phyloP scores from a whole-genome alignment of 2,888 invertebrate species.

The Nomada flava region DNA sequence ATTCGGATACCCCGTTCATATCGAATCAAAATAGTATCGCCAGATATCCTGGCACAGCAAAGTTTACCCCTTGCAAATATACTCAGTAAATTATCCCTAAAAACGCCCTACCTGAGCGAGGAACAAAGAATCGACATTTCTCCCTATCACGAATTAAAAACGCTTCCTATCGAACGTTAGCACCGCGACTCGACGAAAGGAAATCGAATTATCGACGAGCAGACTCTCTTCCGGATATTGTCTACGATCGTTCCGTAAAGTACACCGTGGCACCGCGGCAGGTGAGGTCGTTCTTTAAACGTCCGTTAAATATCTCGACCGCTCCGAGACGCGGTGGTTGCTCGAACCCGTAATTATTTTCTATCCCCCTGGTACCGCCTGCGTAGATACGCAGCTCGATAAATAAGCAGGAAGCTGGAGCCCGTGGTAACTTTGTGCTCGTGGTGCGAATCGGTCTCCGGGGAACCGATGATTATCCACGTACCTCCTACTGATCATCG shows the following conservation, averaged over 20 bases:
- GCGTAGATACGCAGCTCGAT: slow-evolving; percentile 58
- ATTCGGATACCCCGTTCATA: slow-evolving; percentile 8
- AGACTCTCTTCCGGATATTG: slow-evolving; percentile 57
- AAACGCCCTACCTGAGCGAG: too few species aligned
- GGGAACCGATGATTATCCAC: slow-evolving; percentile 60
- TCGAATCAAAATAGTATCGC: neutral
- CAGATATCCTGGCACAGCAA: neutral
- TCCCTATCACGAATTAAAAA: slow-evolving; percentile 7
- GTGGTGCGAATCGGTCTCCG: slow-evolving; percentile 46
- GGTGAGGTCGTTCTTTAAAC: slow-evolving; percentile 52
- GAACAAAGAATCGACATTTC: slow-evolving; percentile 8
- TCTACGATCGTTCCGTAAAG: slow-evolving; percentile 26
- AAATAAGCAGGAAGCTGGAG: slow-evolving; percentile 63
- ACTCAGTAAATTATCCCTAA: neutral
- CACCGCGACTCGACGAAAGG: slow-evolving; percentile 38
- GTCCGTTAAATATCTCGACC: slow-evolving; percentile 48
- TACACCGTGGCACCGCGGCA: slow-evolving; percentile 11
- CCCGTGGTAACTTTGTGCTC: slow-evolving; percentile 41
- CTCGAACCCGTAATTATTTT: slow-evolving; percentile 59
- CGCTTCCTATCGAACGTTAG: slow-evolving; percentile 6
- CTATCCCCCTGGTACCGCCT: slow-evolving; percentile 32
- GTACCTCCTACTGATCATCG: slow-evolving; percentile 58
- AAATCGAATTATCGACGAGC: slow-evolving; percentile 57
- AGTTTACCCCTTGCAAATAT: neutral
- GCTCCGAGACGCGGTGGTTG: slow-evolving; percentile 36